A percentile compares a stretch with the other conserved stretches of the same genome.
Evolutionary conservation across 2,113 vertebrate species (phyloP).

Genomic region (Thryonomys swinderianus): DNA sequence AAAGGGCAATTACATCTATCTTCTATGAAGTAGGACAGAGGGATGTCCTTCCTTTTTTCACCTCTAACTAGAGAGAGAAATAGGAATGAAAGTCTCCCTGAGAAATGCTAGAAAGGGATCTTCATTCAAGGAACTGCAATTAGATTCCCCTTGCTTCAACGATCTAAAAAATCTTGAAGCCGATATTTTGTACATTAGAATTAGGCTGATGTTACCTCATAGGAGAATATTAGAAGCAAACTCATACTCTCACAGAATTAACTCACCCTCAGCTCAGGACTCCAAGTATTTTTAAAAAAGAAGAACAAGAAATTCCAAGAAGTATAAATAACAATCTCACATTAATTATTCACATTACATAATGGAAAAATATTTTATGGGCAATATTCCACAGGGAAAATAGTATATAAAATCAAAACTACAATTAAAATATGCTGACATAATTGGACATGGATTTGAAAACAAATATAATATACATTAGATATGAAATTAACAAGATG

Average conservation of each 20-base stretch:
- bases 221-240: neutral
- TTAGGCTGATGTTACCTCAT: neutral
- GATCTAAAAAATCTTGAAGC: neutral
- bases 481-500: neutral
- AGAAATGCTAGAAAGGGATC: neutral
- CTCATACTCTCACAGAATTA: neutral
- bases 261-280: neutral
- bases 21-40: neutral
- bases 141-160: neutral
- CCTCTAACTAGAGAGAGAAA: neutral
- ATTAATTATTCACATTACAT: neutral
- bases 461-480: neutral
- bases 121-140: neutral
- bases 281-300: neutral
- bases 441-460: neutral
- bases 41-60: neutral
- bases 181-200: neutral
- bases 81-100: neutral
- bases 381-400: neutral
- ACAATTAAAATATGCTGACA: neutral
- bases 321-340: neutral
- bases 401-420: neutral
- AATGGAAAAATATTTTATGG: neutral
- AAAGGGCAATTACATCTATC: neutral
- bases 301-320: neutral